Conservation (phyloP, 2,888 invertebrate species). For the Frankliniella fusca region DNA sequence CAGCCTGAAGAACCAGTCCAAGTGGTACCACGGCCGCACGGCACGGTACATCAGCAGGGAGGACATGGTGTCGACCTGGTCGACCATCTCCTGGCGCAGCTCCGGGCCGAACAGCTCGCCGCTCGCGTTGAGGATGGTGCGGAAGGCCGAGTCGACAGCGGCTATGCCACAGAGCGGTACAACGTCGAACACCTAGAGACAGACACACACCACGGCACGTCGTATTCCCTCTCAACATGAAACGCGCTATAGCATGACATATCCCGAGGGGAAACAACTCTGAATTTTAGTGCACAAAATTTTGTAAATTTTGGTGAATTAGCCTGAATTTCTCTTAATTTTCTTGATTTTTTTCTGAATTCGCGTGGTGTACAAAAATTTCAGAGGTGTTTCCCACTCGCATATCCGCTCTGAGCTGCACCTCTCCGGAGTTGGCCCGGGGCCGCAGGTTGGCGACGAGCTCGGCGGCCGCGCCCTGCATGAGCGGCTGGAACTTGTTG, state of each 20-base stretch:
- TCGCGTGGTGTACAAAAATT: too few relatives aligned
- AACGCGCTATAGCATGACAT: too few relatives aligned
- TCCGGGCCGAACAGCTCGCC: not conserved
- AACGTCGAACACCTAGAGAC: not conserved
- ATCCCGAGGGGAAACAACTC: too few relatives aligned
- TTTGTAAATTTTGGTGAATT: too few relatives aligned
- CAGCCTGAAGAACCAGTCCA: not conserved
- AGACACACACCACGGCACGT: not conserved
- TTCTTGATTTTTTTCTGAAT: too few relatives aligned
- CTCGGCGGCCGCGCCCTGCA: not conserved
- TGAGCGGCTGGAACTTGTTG: conserved; percentile 6
- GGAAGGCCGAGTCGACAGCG: not conserved
- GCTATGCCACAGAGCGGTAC: not conserved
- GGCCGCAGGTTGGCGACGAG: not conserved
- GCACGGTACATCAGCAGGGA: not conserved
- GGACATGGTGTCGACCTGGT: not conserved
- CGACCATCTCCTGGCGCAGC: not conserved
- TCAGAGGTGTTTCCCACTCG: too few relatives aligned
- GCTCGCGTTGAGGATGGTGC: not conserved
- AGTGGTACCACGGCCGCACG: not conserved
- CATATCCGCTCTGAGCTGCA: too few relatives aligned
- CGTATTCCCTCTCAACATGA: not conserved
- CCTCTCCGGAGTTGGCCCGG: not conserved
- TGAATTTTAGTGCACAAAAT: too few relatives aligned
- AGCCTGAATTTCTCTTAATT: too few relatives aligned